Evolutionary conservation across 1,140 invertebrate genomes (phyloP).

Genomic region (Atta cephalotes): DNA sequence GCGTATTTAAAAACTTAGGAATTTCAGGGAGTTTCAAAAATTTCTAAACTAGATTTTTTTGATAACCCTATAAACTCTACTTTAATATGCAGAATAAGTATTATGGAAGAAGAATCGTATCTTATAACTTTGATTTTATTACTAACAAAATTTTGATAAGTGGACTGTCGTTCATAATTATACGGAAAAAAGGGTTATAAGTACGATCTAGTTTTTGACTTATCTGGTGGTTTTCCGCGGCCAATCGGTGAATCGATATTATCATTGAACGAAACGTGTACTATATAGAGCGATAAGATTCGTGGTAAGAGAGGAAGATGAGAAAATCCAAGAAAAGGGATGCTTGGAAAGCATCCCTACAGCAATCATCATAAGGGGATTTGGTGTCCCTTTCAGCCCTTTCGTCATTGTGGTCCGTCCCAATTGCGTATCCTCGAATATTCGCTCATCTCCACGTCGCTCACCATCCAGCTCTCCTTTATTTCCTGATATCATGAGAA

Average conservation of each 20-base stretch:
- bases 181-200: neutral
- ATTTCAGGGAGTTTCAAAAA: neutral
- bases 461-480: neutral
- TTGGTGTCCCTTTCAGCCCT: conserved; percentile 67
- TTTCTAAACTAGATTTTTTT: too few species aligned
- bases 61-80: too few species aligned
- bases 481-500: conserved; percentile 23
- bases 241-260: conserved; percentile 48
- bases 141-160: neutral
- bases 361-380: conserved; percentile 79
- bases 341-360: conserved; percentile 68
- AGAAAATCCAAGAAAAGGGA: conserved; percentile 72
- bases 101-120: neutral
- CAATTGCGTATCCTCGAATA: conserved; percentile 38
- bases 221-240: conserved; percentile 41
- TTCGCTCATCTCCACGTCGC: conserved; percentile 33
- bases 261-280: conserved; percentile 53
- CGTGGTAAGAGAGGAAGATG: conserved; percentile 60
- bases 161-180: conserved; percentile 17
- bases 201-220: conserved; percentile 38
- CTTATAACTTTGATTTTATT: neutral
- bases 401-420: conserved; percentile 65
- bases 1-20: neutral
- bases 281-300: conserved; percentile 69
- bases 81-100: neutral